phyloP scores from a whole-genome alignment of 2,113 vertebrate species.

The Oplegnathus fasciatus region DNA sequence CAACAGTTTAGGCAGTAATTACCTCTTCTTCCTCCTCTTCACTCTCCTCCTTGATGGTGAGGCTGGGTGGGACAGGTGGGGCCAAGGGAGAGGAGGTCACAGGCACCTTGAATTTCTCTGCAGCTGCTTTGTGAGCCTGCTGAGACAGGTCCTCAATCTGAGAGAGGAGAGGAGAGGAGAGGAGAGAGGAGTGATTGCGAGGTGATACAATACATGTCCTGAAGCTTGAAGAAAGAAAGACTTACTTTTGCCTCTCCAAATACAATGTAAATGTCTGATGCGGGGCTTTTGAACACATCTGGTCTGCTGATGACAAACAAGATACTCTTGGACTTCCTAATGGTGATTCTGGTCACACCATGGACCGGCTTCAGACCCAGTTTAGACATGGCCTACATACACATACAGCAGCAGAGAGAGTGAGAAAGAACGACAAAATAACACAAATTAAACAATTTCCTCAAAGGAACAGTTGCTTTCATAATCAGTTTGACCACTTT shows the following conservation, averaged over 20 bases:
- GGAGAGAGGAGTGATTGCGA: background rate
- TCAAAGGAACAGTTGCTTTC: background rate
- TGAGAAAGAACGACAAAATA: background rate
- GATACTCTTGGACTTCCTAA: conserved; percentile 98
- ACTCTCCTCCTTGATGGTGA: conserved; percentile 91
- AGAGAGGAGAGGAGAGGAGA: conserved; percentile 15
- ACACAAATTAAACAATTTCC: background rate
- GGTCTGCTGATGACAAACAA: conserved; percentile 97
- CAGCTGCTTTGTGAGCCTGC: conserved; percentile 96
- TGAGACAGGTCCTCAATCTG: conserved; percentile 98
- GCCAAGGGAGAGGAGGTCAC: conserved; percentile 89
- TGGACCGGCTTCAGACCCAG: conserved; percentile 94
- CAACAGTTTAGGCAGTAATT: background rate
- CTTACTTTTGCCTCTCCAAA: conserved; percentile 96
- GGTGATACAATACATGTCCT: background rate
- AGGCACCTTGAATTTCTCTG: conserved; percentile 98
- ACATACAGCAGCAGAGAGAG: conserved; percentile 28
- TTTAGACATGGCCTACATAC: conserved; percentile 95
- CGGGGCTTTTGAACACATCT: conserved; percentile 97
- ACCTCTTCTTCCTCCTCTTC: conserved; percentile 91
- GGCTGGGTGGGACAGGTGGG: conserved; percentile 87
- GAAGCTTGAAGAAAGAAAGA: background rate
- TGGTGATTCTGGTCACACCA: conserved; percentile 96
- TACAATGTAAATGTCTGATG: conserved; percentile 97
- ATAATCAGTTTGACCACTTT: background rate